Evolutionary conservation across 2,888 invertebrate species (phyloP).

Genomic region (Galeopsomyia nigrocyanea): DNA sequence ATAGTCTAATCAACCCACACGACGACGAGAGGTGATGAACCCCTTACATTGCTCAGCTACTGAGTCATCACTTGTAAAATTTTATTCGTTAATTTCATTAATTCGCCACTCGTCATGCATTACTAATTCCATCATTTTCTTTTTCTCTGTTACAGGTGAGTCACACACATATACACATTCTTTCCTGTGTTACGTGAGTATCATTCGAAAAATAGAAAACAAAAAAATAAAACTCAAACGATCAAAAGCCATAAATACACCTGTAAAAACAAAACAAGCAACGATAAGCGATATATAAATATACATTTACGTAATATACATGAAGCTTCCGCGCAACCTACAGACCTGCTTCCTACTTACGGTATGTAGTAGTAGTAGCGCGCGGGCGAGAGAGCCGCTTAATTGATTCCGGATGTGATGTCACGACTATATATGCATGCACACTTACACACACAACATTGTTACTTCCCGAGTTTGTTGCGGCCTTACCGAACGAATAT

Average conservation of each 20-base stretch:
- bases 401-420: conserved; percentile 60
- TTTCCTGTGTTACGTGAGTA: too few species aligned
- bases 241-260: too few species aligned
- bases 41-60: conserved; percentile 18
- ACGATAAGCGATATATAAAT: too few species aligned
- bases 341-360: conserved; percentile 62
- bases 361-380: conserved; percentile 47
- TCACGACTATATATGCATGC: conserved; percentile 51
- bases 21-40: too few species aligned
- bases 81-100: too few species aligned
- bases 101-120: too few species aligned
- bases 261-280: too few species aligned
- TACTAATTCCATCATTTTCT: not conserved
- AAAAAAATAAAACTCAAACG: too few species aligned
- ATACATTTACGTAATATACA: conserved; percentile 44
- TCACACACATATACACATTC: not conserved
- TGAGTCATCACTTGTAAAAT: too few species aligned
- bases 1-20: too few species aligned
- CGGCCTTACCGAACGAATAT: conserved; percentile 20
- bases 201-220: too few species aligned
- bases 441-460: conserved; percentile 48
- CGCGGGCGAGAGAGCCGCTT: conserved; percentile 25
- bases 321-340: conserved; percentile 60
- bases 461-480: conserved; percentile 60
- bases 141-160: conserved; percentile 38